These are phyloP conservation scores for Copidosoma floridanum DNA, from an alignment of 1,140 invertebrate species.

Conservation along the genomic window DNA sequence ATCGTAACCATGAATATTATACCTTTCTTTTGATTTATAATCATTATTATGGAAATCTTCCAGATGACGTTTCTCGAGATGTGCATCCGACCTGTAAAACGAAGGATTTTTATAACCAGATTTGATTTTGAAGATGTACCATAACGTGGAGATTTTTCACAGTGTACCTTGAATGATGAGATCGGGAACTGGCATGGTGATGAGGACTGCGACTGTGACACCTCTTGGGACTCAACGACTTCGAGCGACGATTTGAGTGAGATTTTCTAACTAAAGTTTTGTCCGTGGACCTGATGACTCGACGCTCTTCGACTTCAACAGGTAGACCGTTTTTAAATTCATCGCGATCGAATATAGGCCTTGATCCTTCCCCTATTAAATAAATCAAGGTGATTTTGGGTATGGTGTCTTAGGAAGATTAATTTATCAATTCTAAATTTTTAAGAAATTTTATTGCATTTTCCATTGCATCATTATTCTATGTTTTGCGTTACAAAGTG, in stretches of 20 bases:
- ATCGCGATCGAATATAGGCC: constrained; percentile 19
- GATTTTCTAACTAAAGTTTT: not conserved
- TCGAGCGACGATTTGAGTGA: not conserved
- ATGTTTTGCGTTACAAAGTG: too few relatives aligned
- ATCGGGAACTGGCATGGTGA: too few relatives aligned
- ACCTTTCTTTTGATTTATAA: not conserved
- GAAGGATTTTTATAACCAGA: too few relatives aligned
- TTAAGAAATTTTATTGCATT: not conserved
- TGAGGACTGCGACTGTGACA: constrained; percentile 6
- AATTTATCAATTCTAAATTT: not conserved
- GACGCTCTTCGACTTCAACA: constrained; percentile 1
- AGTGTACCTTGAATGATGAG: too few relatives aligned
- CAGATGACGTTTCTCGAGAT: not conserved
- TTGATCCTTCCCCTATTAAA: constrained; percentile 24
- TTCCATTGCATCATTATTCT: not conserved
- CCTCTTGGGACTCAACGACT: constrained; percentile 2
- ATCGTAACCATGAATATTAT: not conserved
- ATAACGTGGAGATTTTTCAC: too few relatives aligned
- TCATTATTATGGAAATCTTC: constrained; percentile 8
- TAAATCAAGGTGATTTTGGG: not conserved
- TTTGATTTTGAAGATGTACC: too few relatives aligned
- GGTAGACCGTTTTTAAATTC: constrained; percentile 4
- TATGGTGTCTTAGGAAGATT: too few relatives aligned
- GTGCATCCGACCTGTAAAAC: too few relatives aligned
- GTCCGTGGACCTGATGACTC: constrained; percentile 9